Percentiles rank a stretch among this genome's conserved stretches.
Conservation (phyloP, 2,888 invertebrate species). For the Chaitophorus viminalis region DNA sequence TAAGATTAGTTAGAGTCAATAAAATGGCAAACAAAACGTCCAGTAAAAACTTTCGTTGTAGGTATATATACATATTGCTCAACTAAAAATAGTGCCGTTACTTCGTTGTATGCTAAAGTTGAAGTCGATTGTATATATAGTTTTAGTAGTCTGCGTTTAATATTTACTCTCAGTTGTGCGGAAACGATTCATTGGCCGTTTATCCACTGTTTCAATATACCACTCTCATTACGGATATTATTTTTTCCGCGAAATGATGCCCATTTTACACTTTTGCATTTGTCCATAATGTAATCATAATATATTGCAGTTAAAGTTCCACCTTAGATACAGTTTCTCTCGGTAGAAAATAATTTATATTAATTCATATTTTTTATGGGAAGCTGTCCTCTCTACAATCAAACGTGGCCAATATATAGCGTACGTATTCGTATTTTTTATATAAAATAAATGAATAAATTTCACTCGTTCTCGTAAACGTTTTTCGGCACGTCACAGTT, state of each 20-base stretch:
- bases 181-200: neutral
- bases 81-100: neutral
- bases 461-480: neutral
- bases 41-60: neutral
- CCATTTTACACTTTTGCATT: neutral
- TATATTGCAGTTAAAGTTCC: neutral
- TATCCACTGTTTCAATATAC: neutral
- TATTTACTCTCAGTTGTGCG: no score
- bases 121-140: neutral
- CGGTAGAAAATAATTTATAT: neutral
- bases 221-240: neutral
- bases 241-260: neutral
- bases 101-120: neutral
- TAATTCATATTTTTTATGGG: neutral
- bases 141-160: neutral
- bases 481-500: neutral
- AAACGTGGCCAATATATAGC: neutral
- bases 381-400: neutral
- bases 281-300: neutral
- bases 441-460: neutral
- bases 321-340: neutral
- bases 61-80: no score
- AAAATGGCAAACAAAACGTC: neutral
- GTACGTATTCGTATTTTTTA: neutral
- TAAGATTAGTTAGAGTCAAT: neutral